Conservation (phyloP, 2,113 vertebrate genomes). For the Pollachius pollachius region DNA sequence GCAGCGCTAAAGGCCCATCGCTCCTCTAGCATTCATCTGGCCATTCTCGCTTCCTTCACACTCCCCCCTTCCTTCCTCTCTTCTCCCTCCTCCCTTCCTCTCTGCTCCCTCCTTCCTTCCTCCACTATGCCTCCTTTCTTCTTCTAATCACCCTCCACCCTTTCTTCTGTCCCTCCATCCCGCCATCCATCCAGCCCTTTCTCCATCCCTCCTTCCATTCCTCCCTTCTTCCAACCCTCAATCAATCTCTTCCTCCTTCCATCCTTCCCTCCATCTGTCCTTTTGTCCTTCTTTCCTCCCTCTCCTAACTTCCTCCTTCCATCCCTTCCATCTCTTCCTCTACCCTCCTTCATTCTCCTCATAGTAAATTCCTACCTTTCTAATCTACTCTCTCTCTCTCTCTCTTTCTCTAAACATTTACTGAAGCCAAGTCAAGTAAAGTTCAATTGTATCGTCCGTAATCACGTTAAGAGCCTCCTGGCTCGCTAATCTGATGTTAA, state of each 20-base stretch:
- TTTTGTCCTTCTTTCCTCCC: no score
- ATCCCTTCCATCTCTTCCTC: background rate
- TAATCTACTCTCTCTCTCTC: constrained; percentile 24
- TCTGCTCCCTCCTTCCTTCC: no score
- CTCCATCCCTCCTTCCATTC: background rate
- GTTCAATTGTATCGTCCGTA: no score
- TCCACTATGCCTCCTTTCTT: no score
- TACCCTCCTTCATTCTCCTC: no score
- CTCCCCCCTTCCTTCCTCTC: no score
- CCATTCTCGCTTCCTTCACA: constrained; percentile 3
- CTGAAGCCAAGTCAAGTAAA: no score
- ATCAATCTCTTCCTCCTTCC: background rate
- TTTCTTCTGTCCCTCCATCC: background rate
- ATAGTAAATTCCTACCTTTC: background rate
- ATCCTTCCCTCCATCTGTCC: background rate
- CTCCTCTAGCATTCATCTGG: background rate
- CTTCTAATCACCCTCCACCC: background rate
- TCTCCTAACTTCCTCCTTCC: no score
- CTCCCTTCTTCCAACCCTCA: background rate
- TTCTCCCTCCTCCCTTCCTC: no score
- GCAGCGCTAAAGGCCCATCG: constrained; percentile 9
- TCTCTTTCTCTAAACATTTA: constrained; percentile 8
- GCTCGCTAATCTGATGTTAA: background rate
- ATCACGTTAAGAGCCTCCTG: no score
- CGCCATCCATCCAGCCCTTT: background rate